Percentiles rank a stretch among this genome's conserved stretches.
phyloP scores from a whole-genome alignment of 2,888 invertebrate genomes.

The Glyphotaelius pellucidus region DNA sequence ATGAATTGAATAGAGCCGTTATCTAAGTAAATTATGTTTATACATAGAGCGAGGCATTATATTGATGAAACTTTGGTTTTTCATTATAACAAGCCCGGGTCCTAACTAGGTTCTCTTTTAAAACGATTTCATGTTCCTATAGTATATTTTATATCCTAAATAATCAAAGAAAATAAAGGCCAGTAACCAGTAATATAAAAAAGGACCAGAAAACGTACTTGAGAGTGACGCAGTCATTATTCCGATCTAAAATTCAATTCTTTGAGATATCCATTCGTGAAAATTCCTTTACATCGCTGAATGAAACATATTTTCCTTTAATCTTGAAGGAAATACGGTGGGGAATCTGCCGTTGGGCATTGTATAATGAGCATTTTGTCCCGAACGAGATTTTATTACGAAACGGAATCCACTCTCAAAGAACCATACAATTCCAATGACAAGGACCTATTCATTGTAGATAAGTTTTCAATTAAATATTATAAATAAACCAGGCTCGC shows the following conservation, averaged over 20 bases:
- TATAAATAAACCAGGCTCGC: neutral
- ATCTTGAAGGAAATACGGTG: slow-evolving; percentile 48
- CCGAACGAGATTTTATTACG: slow-evolving; percentile 48
- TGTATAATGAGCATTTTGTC: slow-evolving; percentile 63
- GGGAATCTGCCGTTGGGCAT: slow-evolving; percentile 54
- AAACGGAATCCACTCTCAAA: slow-evolving; percentile 29
- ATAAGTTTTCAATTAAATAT: slow-evolving; percentile 8
- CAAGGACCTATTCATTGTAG: neutral
- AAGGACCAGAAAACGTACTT: neutral
- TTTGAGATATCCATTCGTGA: slow-evolving; percentile 36
- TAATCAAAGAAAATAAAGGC: neutral
- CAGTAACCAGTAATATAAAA: neutral
- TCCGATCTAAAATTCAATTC: slow-evolving; percentile 38
- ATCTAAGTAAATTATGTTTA: no score
- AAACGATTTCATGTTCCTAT: neutral
- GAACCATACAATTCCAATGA: slow-evolving; percentile 31
- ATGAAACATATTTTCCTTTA: slow-evolving; percentile 53
- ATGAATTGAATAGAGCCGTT: no score
- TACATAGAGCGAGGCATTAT: no score
- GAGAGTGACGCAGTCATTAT: slow-evolving; percentile 33
- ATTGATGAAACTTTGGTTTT: neutral
- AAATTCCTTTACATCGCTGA: slow-evolving; percentile 46
- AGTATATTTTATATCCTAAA: neutral
- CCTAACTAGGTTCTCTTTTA: neutral
- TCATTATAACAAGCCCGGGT: neutral